A percentile compares a stretch with the other conserved stretches of the same genome.
Conservation (phyloP, 2,888 invertebrate species). For the Drosophila lacicola region DNA sequence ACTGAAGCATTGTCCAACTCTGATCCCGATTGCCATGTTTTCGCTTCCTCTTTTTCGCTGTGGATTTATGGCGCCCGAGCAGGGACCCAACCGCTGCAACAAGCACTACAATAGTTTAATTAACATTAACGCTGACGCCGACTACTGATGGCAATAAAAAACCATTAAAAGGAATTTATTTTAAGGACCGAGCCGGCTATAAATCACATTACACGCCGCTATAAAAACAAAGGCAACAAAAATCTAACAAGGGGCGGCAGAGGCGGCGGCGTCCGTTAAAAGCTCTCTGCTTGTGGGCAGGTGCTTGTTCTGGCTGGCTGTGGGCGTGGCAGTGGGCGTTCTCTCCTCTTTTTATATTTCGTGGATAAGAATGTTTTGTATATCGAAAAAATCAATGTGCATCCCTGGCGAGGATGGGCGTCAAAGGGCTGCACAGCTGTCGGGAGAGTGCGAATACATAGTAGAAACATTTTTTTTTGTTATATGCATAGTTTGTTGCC, state of each 20-base stretch:
- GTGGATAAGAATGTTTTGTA: constrained; percentile 63
- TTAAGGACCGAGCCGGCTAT: constrained; percentile 78
- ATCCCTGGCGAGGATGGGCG: constrained; percentile 37
- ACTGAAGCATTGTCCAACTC: constrained; percentile 30
- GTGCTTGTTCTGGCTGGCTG: constrained; percentile 23
- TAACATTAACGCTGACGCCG: constrained; percentile 76
- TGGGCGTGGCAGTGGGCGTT: constrained; percentile 32
- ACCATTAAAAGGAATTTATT: constrained; percentile 79
- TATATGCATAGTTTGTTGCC: constrained; percentile 73
- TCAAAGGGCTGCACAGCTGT: constrained; percentile 5
- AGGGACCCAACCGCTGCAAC: constrained; percentile 15
- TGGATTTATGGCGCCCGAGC: constrained; percentile 43
- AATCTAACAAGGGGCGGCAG: constrained; percentile 28
- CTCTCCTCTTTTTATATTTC: constrained; percentile 5
- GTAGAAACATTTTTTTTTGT: constrained; percentile 65
- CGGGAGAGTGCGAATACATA: constrained; percentile 17
- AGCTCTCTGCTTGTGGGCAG: constrained; percentile 40
- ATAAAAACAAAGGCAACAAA: constrained; percentile 71
- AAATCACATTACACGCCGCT: constrained; percentile 77
- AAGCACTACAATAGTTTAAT: constrained; percentile 77
- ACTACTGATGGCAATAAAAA: constrained; percentile 80
- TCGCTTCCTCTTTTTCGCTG: constrained; percentile 1
- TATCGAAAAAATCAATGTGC: constrained; percentile 74
- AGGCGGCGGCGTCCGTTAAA: constrained; percentile 40
- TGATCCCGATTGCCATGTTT: constrained; percentile 28